A percentile compares a stretch with the other conserved stretches of the same genome.
Evolutionary conservation across 2,888 invertebrate species (phyloP).

Genomic region (Yponomeuta evonymella): DNA sequence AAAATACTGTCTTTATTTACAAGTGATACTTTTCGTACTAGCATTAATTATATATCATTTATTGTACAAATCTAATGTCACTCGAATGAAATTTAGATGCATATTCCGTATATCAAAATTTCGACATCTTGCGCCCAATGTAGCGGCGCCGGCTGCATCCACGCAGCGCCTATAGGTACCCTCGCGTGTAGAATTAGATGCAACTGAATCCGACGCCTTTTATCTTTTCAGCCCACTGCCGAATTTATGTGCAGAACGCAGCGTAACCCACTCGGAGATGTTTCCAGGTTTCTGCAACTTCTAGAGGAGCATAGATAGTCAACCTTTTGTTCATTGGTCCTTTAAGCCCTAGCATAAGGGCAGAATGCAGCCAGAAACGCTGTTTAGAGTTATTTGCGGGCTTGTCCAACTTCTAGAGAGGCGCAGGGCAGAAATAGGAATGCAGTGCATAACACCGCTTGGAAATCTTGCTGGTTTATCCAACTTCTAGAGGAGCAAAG

Average conservation of each 20-base stretch:
- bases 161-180: conserved; percentile 29
- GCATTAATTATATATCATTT: neutral
- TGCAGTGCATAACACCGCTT: too few species aligned
- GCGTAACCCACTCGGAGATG: neutral
- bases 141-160: conserved; percentile 29
- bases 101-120: neutral
- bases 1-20: too few species aligned
- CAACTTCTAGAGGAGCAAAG: too few species aligned
- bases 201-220: conserved; percentile 27
- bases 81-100: neutral
- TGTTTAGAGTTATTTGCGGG: too few species aligned
- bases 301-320: too few species aligned
- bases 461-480: too few species aligned
- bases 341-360: too few species aligned
- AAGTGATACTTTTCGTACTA: neutral
- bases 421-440: too few species aligned
- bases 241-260: neutral
- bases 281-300: neutral
- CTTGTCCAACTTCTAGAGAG: too few species aligned
- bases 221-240: neutral
- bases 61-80: too few species aligned
- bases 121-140: conserved; percentile 19
- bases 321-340: too few species aligned
- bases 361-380: too few species aligned
- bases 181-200: conserved; percentile 49